These are phyloP conservation scores for Dryobates pubescens DNA, from an alignment of 2,797 vertebrate genomes.

Conservation along the genomic window DNA sequence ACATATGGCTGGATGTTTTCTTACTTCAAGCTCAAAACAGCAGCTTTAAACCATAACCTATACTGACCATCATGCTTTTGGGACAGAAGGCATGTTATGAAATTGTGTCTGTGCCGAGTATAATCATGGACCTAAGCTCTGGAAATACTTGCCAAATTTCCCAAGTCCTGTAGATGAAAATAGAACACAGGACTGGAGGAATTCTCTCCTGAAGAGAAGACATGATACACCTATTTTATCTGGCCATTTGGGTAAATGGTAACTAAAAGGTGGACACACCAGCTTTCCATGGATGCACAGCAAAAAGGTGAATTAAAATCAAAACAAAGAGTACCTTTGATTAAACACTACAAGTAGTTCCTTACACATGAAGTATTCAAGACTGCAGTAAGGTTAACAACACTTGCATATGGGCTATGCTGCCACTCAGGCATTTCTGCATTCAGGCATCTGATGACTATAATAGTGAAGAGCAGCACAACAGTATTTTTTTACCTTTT, in stretches of 20 bases:
- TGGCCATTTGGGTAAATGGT: not conserved
- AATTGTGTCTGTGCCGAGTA: not conserved
- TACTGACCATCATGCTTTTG: not conserved
- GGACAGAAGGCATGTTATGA: not conserved
- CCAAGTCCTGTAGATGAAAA: not conserved
- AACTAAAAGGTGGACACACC: not conserved
- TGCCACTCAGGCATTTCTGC: not conserved
- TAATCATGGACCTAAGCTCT: not conserved
- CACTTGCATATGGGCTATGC: not conserved
- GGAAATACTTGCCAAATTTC: not conserved
- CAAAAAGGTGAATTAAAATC: not conserved
- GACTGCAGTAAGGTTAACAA: not conserved
- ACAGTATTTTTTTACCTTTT: not conserved
- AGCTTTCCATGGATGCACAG: not conserved
- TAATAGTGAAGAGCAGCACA: not conserved
- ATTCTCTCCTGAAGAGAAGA: not conserved
- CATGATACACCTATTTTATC: not conserved
- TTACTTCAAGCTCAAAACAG: not conserved
- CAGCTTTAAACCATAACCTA: conserved; percentile 28
- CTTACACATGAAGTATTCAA: not conserved
- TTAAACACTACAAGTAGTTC: not conserved
- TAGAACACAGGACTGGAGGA: not conserved
- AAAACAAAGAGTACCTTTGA: not conserved
- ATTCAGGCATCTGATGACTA: not conserved
- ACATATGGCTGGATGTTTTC: not conserved